These are phyloP conservation scores for Drosophila ananassae DNA, from an alignment of 1,140 invertebrate species.

Conservation along the genomic window DNA sequence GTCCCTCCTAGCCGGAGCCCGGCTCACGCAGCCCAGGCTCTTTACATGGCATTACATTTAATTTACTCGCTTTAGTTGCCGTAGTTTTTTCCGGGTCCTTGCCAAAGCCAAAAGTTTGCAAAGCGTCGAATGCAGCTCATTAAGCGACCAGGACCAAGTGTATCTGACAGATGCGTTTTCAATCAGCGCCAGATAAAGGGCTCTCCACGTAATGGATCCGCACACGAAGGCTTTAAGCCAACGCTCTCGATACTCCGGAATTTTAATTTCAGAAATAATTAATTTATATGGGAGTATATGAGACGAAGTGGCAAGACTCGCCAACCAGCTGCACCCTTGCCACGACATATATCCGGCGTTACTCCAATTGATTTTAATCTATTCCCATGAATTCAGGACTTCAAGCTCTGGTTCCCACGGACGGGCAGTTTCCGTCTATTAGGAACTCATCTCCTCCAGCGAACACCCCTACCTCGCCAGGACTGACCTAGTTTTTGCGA, in stretches of 20 bases:
- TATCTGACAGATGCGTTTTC: conserved; percentile 34
- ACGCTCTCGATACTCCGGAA: no score
- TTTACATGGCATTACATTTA: conserved; percentile 55
- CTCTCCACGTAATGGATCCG: conserved; percentile 14
- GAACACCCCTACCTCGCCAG: conserved; percentile 12
- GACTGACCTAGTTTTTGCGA: conserved; percentile 22
- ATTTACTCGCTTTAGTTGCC: conserved; percentile 53
- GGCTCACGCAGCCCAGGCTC: not conserved
- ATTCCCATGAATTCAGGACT: not conserved
- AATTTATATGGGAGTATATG: no score
- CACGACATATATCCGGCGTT: no score
- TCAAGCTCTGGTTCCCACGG: conserved; percentile 8
- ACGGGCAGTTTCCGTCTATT: conserved; percentile 14
- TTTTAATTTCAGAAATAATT: no score
- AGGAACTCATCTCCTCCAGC: conserved; percentile 28
- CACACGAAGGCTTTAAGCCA: conserved; percentile 24
- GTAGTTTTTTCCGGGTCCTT: conserved; percentile 25
- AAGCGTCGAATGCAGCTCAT: conserved; percentile 67
- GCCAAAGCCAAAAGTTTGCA: conserved; percentile 70
- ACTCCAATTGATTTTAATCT: not conserved
- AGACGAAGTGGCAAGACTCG: no score
- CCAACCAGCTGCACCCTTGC: no score
- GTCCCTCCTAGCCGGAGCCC: no score
- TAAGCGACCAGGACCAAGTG: conserved; percentile 34
- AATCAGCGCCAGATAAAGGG: conserved; percentile 40